These are phyloP conservation scores for Meiosimyza platycephala DNA, from an alignment of 2,888 invertebrate species.

Conservation along the genomic window DNA sequence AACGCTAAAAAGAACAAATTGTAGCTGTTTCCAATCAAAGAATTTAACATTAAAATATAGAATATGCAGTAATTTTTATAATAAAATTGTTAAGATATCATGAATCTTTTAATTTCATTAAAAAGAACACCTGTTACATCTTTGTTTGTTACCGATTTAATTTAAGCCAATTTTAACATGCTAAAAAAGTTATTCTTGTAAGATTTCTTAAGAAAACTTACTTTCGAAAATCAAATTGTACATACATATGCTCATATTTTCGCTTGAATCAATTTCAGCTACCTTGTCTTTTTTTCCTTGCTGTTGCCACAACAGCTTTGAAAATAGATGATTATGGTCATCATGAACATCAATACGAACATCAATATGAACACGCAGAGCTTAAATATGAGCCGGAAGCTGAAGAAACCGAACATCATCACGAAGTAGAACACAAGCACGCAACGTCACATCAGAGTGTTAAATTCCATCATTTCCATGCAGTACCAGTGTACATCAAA, in stretches of 20 bases:
- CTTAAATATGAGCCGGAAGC: slow-evolving; percentile 54
- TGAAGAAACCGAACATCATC: slow-evolving; percentile 70
- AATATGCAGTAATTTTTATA: too few relatives aligned
- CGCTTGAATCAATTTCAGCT: slow-evolving; percentile 49
- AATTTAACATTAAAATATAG: too few relatives aligned
- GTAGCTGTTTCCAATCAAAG: too few relatives aligned
- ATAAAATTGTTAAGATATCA: too few relatives aligned
- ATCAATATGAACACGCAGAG: slow-evolving; percentile 51
- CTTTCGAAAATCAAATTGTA: background rate
- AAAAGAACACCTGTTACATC: too few relatives aligned
- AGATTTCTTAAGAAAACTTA: background rate
- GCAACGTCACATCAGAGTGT: slow-evolving; percentile 78
- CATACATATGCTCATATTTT: background rate
- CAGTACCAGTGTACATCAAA: slow-evolving; percentile 77
- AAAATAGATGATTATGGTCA: slow-evolving; percentile 60
- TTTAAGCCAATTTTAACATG: too few relatives aligned
- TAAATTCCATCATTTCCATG: slow-evolving; percentile 77
- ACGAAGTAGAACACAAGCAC: slow-evolving; percentile 74
- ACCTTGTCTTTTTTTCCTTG: slow-evolving; percentile 48
- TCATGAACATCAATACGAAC: slow-evolving; percentile 44
- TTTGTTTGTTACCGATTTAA: too few relatives aligned
- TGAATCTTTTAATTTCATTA: too few relatives aligned
- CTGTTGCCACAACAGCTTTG: slow-evolving; percentile 50
- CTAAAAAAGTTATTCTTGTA: too few relatives aligned
- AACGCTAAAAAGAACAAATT: too few relatives aligned